A percentile compares a stretch with the other conserved stretches of the same genome.
These are phyloP conservation scores for Amphipyra tragopoginis DNA, from an alignment of 2,888 invertebrate genomes.

Conservation along the genomic window DNA sequence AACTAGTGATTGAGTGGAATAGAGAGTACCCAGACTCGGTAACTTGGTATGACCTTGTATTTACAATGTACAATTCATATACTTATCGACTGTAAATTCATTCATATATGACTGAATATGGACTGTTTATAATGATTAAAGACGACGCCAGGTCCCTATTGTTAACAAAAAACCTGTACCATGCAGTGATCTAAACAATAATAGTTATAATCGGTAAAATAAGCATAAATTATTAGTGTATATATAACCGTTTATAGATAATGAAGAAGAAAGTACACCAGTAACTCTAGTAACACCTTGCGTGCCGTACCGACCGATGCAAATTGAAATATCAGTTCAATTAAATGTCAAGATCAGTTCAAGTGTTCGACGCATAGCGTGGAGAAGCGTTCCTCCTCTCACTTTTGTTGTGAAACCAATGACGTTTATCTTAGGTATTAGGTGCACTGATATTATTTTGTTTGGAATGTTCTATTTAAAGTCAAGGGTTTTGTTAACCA, in stretches of 20 bases:
- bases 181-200: no score
- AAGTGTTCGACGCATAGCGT: slow-evolving; percentile 62
- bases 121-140: no score
- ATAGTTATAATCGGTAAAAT: no score
- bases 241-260: slow-evolving; percentile 7
- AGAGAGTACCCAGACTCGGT: slow-evolving; percentile 1
- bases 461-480: slow-evolving; percentile 22
- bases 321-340: slow-evolving; percentile 69
- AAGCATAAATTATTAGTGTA: background rate
- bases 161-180: no score
- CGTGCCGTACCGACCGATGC: slow-evolving; percentile 52
- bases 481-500: background rate
- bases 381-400: slow-evolving; percentile 74
- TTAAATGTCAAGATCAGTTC: slow-evolving; percentile 83
- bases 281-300: slow-evolving; percentile 41
- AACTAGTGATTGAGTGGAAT: background rate
- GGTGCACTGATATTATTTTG: slow-evolving; percentile 37
- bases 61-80: no score
- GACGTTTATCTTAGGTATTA: slow-evolving; percentile 49
- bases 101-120: no score
- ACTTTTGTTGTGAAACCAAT: slow-evolving; percentile 76
- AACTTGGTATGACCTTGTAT: slow-evolving; percentile 4
- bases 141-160: no score
- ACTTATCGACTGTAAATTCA: no score
- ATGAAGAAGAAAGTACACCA: slow-evolving; percentile 52